Conservation (phyloP, 1,140 invertebrate genomes). For the Rhagoletis zephyria region DNA sequence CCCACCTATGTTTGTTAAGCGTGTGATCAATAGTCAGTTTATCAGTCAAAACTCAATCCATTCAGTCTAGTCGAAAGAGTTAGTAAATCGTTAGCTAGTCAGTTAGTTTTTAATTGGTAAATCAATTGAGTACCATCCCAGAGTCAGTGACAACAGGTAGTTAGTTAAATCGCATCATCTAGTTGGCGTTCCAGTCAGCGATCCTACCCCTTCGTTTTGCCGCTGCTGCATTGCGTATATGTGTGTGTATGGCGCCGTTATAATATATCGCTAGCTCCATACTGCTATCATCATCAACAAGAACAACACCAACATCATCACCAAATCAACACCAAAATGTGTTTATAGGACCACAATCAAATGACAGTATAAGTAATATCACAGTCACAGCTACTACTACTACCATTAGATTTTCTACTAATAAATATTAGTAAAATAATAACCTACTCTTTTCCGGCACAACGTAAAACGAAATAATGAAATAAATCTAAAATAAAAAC, state of each 20-base stretch:
- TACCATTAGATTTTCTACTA: conserved; percentile 37
- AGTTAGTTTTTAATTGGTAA: conserved; percentile 18
- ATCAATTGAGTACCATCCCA: not conserved
- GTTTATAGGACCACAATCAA: conserved; percentile 8
- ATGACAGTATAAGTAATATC: not conserved
- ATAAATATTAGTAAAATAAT: conserved; percentile 30
- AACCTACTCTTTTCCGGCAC: conserved; percentile 39
- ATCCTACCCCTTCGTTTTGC: not conserved
- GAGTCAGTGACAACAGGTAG: not conserved
- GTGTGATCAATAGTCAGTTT: not conserved
- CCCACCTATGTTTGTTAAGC: not conserved
- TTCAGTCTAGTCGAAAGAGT: conserved; percentile 31
- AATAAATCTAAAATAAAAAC: not conserved
- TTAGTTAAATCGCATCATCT: not conserved
- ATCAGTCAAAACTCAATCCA: not conserved
- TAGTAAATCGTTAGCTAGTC: conserved; percentile 35
- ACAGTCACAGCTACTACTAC: not conserved
- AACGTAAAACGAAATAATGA: not conserved
- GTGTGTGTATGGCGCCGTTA: conserved; percentile 27
- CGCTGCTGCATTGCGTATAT: not conserved
- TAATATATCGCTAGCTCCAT: conserved; percentile 31
- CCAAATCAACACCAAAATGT: not conserved
- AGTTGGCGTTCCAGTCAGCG: not conserved
- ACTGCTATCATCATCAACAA: conserved; percentile 17
- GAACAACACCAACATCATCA: conserved; percentile 5